Evolutionary conservation across 1,140 invertebrate species (phyloP).

Genomic region (Neodiprion lecontei): DNA sequence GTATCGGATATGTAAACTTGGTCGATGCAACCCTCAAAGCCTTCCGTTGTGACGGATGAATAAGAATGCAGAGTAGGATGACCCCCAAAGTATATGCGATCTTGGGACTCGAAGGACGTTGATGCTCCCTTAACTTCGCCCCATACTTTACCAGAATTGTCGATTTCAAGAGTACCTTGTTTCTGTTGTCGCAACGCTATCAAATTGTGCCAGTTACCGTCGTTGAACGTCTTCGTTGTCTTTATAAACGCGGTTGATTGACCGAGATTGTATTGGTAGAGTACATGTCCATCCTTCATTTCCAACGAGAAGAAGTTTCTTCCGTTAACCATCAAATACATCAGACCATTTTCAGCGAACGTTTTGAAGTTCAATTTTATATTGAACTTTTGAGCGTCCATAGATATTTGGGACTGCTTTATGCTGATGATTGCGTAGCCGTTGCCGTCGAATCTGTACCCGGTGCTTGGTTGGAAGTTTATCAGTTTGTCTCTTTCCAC

Average conservation of each 20-base stretch:
- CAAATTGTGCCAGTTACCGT: slow-evolving; percentile 84
- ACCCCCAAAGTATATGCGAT: slow-evolving; percentile 90
- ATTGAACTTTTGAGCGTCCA: slow-evolving; percentile 66
- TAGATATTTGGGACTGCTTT: slow-evolving; percentile 62
- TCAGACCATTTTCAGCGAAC: slow-evolving; percentile 81
- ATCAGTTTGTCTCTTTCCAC: slow-evolving; percentile 74
- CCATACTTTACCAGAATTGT: slow-evolving; percentile 61
- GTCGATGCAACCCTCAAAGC: slow-evolving; percentile 95
- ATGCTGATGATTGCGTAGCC: slow-evolving; percentile 80
- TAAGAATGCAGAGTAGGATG: slow-evolving; percentile 72
- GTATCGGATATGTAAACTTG: slow-evolving; percentile 77
- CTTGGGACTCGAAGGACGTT: slow-evolving; percentile 62
- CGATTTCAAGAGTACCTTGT: slow-evolving; percentile 74
- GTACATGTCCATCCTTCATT: slow-evolving; percentile 77
- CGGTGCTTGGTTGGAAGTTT: slow-evolving; percentile 69
- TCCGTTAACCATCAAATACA: slow-evolving; percentile 83
- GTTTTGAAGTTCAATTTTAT: slow-evolving; percentile 83
- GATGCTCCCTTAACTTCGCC: slow-evolving; percentile 46
- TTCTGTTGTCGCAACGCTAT: slow-evolving; percentile 72
- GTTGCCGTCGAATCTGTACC: slow-evolving; percentile 85
- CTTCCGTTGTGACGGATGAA: slow-evolving; percentile 70
- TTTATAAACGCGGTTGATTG: slow-evolving; percentile 64
- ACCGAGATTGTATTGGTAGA: slow-evolving; percentile 76
- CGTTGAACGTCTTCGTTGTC: slow-evolving; percentile 74
- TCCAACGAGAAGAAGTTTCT: slow-evolving; percentile 85